Base-by-base conservation (phyloP, 2,888 invertebrate genomes). In the Cosmopolites sordidus region DNA sequence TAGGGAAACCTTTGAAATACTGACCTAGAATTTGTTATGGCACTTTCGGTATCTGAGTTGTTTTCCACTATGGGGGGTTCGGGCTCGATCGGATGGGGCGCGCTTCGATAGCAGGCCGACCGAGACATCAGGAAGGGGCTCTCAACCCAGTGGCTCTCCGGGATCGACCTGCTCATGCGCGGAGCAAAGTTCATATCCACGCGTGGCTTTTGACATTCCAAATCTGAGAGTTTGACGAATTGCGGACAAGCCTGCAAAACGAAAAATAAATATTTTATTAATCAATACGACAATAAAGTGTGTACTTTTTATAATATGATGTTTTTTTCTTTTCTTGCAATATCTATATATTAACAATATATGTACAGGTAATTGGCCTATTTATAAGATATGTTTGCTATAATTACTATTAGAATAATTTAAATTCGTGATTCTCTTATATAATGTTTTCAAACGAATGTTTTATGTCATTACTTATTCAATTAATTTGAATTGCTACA, bases 141-240 rank as follows among this genome's bases (percentile, higher is more conserved):
- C 61, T 82, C 80, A 38, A 79, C 78, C 84, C 84, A 85, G 39
- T 82, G 82, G 46, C 81, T 82, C 64, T 86, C 84, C 9, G 86
- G 84, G 60, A 86, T 85, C 38, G 84, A 85, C 56, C 80, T 77
- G 42, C 83, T 83, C 83, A 86, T 84, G 37, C 83, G 75, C 38
- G 79, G 76, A 15, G 78, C 72, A 39, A 72, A 65, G 56, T 66
- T 67, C 33, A 78, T 63, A 17, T 79, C 79, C 42, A 78, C 73
- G 48, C 79, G 79, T 30, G 74, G 73, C 5, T 79, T 76, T 3
- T 81, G 79, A 64, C 85, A 86, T 68, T 90, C 89, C 70, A 91
- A 77, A 69, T 91, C 90, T 1, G 90, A 90, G 5, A 91, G 75
- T 65, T 84, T 84, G 0, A 91, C 90, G 67, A 87, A 74, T 61